These are phyloP conservation scores for Lampris incognitus DNA, from an alignment of 2,113 vertebrate genomes.

Conservation along the genomic window DNA sequence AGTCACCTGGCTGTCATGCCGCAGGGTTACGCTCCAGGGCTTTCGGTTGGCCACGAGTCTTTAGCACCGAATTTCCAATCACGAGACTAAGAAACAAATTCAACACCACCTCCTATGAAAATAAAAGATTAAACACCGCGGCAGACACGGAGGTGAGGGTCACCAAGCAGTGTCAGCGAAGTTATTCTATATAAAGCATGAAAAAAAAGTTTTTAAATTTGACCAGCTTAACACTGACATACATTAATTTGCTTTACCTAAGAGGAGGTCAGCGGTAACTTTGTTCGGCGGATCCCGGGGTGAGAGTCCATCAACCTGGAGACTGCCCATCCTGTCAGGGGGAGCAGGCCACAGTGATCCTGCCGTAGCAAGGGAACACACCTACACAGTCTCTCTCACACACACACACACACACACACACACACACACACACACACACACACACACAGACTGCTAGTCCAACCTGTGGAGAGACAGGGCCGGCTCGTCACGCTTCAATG, in stretches of 20 bases:
- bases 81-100: no score
- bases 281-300: conserved; percentile 44
- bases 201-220: not conserved
- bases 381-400: not conserved
- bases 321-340: conserved; percentile 28
- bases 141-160: no score
- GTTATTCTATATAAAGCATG: no score
- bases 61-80: no score
- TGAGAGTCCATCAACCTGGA: conserved; percentile 48
- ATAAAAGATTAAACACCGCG: no score
- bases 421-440: conserved; percentile 11
- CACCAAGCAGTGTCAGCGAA: no score
- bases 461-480: not conserved
- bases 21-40: no score
- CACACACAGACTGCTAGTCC: not conserved
- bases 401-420: not conserved
- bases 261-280: conserved; percentile 34
- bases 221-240: conserved; percentile 7
- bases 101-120: no score
- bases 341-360: conserved; percentile 32
- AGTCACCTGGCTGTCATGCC: no score
- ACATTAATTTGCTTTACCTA: not conserved
- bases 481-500: conserved; percentile 31
- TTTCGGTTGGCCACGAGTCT: no score
- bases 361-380: not conserved